phyloP scores from a whole-genome alignment of 1,140 invertebrate genomes.

The Lithobius niger region DNA sequence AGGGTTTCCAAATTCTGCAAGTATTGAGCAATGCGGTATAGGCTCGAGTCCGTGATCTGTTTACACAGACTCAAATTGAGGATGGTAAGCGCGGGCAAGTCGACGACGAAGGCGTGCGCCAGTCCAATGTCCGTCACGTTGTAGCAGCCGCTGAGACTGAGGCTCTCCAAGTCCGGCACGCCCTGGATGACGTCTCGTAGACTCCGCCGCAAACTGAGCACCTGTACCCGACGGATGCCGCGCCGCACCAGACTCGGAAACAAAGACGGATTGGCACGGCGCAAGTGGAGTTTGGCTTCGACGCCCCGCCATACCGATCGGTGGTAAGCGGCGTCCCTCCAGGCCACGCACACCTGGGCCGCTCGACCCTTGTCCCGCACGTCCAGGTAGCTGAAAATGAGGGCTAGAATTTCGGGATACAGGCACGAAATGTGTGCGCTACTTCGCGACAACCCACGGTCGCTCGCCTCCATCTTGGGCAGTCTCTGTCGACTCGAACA shows the following conservation, averaged over 20 bases:
- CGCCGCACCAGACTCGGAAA: constrained; percentile 71
- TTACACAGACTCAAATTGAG: constrained; percentile 87
- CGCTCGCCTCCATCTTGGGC: neutral
- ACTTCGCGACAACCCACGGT: neutral
- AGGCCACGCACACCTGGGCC: constrained; percentile 75
- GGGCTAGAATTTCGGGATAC: constrained; percentile 80
- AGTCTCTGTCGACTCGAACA: neutral
- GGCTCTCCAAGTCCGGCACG: constrained; percentile 67
- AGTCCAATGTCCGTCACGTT: constrained; percentile 75
- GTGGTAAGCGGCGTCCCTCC: constrained; percentile 75
- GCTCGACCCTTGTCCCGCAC: constrained; percentile 75
- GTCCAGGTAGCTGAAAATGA: constrained; percentile 80
- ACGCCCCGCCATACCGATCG: constrained; percentile 85
- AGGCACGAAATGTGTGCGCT: constrained; percentile 62
- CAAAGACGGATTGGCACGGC: constrained; percentile 62
- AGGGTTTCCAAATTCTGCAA: constrained; percentile 75
- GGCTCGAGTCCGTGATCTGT: constrained; percentile 74
- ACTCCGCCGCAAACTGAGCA: constrained; percentile 68
- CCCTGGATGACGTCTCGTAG: constrained; percentile 72
- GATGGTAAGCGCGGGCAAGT: constrained; percentile 54
- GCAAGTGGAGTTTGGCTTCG: constrained; percentile 75
- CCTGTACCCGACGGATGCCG: constrained; percentile 76
- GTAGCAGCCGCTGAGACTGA: constrained; percentile 85
- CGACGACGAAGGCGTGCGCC: constrained; percentile 58
- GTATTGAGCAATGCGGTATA: constrained; percentile 66